Conservation (phyloP, 2,113 vertebrate species). For the Psittacula cyanocephala region DNA sequence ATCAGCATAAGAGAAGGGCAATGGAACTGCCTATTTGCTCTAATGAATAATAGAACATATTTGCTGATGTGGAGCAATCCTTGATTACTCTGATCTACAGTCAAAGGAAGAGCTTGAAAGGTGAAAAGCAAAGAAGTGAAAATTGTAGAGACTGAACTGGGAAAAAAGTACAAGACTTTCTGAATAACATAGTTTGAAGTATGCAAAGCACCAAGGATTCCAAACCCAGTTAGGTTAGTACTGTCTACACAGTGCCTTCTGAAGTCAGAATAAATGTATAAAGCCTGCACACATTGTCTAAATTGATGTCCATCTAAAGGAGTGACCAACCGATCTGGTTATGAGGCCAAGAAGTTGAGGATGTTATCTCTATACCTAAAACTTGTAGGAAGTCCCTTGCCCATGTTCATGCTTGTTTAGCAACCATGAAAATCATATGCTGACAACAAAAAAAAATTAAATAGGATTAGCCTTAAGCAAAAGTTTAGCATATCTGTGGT, state of each 20-base stretch:
- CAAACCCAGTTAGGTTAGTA: neutral
- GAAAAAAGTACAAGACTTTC: neutral
- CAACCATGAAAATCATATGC: accelerated
- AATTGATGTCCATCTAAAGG: neutral
- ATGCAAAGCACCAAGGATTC: neutral
- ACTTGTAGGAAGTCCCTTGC: neutral
- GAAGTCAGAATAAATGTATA: neutral
- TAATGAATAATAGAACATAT: neutral
- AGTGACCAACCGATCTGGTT: neutral
- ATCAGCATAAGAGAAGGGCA: neutral
- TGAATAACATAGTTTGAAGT: neutral
- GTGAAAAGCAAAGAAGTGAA: neutral
- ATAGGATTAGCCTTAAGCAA: neutral
- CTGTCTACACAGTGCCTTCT: neutral
- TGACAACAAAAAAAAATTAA: neutral
- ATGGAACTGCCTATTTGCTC: neutral
- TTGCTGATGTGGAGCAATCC: neutral
- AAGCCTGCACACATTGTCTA: neutral
- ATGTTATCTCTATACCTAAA: too few species aligned
- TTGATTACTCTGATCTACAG: neutral
- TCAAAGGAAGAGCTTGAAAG: neutral
- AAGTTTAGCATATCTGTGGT: neutral
- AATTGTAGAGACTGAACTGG: accelerated
- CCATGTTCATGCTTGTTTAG: accelerated
- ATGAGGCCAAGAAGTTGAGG: accelerated